These are phyloP conservation scores for Sphaeramia orbicularis DNA, from an alignment of 2,797 vertebrate genomes.

Conservation along the genomic window DNA sequence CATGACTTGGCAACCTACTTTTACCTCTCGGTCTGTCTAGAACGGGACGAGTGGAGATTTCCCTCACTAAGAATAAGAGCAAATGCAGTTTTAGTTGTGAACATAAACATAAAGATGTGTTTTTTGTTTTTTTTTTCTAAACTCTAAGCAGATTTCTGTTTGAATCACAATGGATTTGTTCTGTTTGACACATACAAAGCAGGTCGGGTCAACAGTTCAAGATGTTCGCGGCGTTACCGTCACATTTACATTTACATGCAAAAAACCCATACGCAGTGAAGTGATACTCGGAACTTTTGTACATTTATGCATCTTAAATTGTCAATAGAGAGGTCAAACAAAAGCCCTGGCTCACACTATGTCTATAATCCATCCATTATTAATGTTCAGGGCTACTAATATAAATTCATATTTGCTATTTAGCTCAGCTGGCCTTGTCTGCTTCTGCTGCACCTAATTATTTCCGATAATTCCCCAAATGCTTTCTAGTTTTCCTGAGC, in stretches of 20 bases:
- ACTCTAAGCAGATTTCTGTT: neutral
- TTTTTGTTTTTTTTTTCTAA: no score
- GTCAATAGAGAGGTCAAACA: slow-evolving; percentile 30
- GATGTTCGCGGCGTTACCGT: neutral
- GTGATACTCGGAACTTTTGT: slow-evolving; percentile 6
- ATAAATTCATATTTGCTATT: slow-evolving; percentile 10
- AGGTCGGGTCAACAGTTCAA: neutral
- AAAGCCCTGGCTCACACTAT: neutral
- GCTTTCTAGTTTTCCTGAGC: slow-evolving; percentile 17
- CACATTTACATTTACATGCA: neutral
- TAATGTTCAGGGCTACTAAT: slow-evolving; percentile 12
- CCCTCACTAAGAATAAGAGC: no score
- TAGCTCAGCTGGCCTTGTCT: slow-evolving; percentile 29
- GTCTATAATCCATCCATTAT: slow-evolving; percentile 43
- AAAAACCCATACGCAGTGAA: neutral
- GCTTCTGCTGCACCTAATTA: slow-evolving; percentile 20
- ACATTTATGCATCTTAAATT: slow-evolving; percentile 11
- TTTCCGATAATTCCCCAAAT: slow-evolving; percentile 27
- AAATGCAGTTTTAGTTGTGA: neutral
- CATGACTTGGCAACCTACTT: slow-evolving; percentile 15
- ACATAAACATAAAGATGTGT: rapidly evolving
- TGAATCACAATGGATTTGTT: neutral
- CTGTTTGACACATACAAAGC: slow-evolving; percentile 1
- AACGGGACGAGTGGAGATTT: slow-evolving; percentile 5
- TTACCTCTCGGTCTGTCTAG: slow-evolving; percentile 1